These are phyloP conservation scores for Uromys caudimaculatus DNA, from an alignment of 2,797 vertebrate species.

Conservation along the genomic window DNA sequence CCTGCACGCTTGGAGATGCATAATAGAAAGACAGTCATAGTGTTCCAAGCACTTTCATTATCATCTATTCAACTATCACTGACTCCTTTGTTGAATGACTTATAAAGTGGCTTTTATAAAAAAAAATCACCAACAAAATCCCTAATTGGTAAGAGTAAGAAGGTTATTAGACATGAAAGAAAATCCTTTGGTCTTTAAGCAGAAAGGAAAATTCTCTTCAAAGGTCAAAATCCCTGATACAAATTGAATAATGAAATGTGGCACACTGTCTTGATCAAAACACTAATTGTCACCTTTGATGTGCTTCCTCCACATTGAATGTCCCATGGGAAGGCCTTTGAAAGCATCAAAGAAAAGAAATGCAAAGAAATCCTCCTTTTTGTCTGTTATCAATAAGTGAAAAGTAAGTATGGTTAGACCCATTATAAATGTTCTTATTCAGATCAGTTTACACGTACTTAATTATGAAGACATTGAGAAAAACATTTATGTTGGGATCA, in stretches of 20 bases:
- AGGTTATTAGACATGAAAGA: background rate
- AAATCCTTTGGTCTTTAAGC: slow-evolving; percentile 51
- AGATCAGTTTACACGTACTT: slow-evolving; percentile 12
- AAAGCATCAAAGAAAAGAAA: slow-evolving; percentile 55
- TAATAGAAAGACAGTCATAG: background rate
- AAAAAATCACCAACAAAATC: slow-evolving; percentile 25
- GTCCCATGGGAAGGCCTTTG: background rate
- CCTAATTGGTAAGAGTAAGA: background rate
- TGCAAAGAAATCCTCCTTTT: background rate
- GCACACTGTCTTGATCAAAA: slow-evolving; percentile 55
- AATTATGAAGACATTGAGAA: slow-evolving; percentile 1
- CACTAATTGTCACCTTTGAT: slow-evolving; percentile 53
- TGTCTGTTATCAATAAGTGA: background rate
- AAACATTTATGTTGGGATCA: background rate
- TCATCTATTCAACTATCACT: background rate
- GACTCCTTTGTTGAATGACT: background rate
- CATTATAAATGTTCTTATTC: background rate
- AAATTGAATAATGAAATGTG: slow-evolving; percentile 51
- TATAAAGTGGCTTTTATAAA: slow-evolving; percentile 43
- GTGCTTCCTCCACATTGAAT: background rate
- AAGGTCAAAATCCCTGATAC: slow-evolving; percentile 22
- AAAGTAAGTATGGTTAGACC: background rate
- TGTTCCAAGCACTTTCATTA: background rate
- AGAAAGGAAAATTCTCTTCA: slow-evolving; percentile 27
- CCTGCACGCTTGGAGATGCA: background rate